These are phyloP conservation scores for Ormyrus thymus DNA, from an alignment of 2,888 invertebrate species.

Conservation along the genomic window DNA sequence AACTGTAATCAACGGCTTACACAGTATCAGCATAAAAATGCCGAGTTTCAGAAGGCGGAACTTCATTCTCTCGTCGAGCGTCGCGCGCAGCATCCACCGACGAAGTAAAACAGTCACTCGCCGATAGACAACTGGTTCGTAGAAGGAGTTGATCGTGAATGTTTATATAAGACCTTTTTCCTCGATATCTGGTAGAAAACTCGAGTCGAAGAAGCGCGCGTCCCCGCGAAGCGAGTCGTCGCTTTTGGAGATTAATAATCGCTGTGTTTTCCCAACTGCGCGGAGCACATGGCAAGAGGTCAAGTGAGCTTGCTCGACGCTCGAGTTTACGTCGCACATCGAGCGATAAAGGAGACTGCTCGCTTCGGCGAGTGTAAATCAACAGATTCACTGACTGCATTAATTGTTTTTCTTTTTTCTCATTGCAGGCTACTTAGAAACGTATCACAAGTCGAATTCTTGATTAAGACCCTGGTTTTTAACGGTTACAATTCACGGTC, in stretches of 20 bases:
- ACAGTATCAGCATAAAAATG: conserved; percentile 8
- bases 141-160: conserved; percentile 9
- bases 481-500: too few relatives aligned
- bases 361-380: too few relatives aligned
- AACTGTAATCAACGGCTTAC: conserved; percentile 30
- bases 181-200: conserved; percentile 12
- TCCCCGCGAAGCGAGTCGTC: too few relatives aligned
- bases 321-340: background rate
- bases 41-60: conserved; percentile 4
- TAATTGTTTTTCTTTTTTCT: too few relatives aligned
- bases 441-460: too few relatives aligned
- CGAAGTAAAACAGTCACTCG: background rate
- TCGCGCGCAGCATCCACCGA: conserved; percentile 3
- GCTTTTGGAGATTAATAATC: background rate
- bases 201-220: background rate
- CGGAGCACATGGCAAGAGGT: conserved; percentile 17
- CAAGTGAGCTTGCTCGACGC: background rate
- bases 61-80: background rate
- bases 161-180: conserved; percentile 30
- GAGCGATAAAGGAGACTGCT: too few relatives aligned
- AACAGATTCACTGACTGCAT: too few relatives aligned
- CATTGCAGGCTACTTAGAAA: too few relatives aligned
- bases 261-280: conserved; percentile 18
- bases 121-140: conserved; percentile 5
- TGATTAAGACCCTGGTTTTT: too few relatives aligned